Base-by-base conservation (phyloP, 2,888 invertebrate genomes). In the Sminthurides aquaticus region DNA sequence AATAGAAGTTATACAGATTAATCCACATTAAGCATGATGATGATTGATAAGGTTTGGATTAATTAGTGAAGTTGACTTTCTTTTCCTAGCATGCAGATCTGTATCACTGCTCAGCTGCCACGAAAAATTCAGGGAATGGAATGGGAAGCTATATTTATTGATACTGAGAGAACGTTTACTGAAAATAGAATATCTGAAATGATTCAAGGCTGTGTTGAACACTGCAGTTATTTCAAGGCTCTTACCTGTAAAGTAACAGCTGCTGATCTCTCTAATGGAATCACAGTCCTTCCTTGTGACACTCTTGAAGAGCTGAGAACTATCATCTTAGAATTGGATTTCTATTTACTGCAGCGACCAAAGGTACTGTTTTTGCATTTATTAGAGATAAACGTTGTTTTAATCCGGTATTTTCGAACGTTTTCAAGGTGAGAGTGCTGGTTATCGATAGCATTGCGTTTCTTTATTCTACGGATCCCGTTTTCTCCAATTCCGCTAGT, bases 81-180 rank as follows among this genome's bases (percentile, higher is more conserved):
- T 34, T 11, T 11, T 52, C 22, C 5, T 24, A 62, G 62, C 26
- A 49, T 62, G 26, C 59, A 64, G 24, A 15, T 59, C 5, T 64
- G 64, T 22, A 52, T 64, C 26, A 34, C 49, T 15, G 64, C 58
- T n/a, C 64, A 64, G 27, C 29, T 64, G 22, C 64, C 64, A 18
- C n/a, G 59, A n/a, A 1, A 1, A 3, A 54, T 64, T 28, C 26
- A 58, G 18, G 74, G 72, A 22, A 43, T 64, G 8, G 67, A 68
- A 2, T 49, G 64, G 0, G 61, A 74, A 48, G 67, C 72, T 1
- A 34, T 74, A 20, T 72, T 66, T 29, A 74, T 74, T 48, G 72
- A 71, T n/a, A 74, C 72, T 0, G 72, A 74, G 49, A 58, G 65
- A 29, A 66, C 67, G 5, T 72, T 70, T 58, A 64, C 67, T 22